Evolutionary conservation across 2,888 invertebrate genomes (phyloP).

Genomic region (Megamerina dolium): DNA sequence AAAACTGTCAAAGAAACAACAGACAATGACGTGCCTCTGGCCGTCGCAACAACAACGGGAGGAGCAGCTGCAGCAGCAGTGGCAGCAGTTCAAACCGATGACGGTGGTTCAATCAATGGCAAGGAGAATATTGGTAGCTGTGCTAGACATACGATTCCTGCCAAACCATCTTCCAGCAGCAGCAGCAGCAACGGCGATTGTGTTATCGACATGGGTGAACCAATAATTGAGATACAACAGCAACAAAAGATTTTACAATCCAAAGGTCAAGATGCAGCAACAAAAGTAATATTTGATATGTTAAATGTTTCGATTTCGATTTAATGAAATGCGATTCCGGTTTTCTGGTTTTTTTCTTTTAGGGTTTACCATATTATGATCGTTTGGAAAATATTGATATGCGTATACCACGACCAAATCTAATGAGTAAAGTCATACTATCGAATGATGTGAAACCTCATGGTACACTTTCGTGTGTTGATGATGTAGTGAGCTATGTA

Average conservation of each 20-base stretch:
- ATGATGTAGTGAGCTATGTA: constrained; percentile 35
- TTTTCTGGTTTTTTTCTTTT: too few relatives aligned
- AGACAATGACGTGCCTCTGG: background rate
- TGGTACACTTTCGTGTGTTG: constrained; percentile 32
- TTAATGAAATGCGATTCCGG: too few relatives aligned
- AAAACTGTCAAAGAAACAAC: background rate
- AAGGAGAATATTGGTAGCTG: background rate
- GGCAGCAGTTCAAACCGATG: too few relatives aligned
- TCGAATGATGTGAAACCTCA: constrained; percentile 27
- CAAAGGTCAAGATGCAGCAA: constrained; percentile 21
- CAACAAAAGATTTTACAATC: constrained; percentile 24
- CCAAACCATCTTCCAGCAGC: constrained; percentile 6
- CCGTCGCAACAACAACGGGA: background rate
- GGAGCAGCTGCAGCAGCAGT: too few relatives aligned
- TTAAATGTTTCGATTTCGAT: too few relatives aligned
- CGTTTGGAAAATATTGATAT: constrained; percentile 30
- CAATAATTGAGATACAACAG: constrained; percentile 27
- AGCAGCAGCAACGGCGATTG: constrained; percentile 39
- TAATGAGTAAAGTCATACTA: constrained; percentile 21
- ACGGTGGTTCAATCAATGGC: background rate
- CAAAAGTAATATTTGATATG: constrained; percentile 22
- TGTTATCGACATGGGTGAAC: constrained; percentile 50
- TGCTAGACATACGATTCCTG: background rate
- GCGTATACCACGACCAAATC: constrained; percentile 30
- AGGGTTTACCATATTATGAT: constrained; percentile 31